These are phyloP conservation scores for Dascyllus trimaculatus DNA, from an alignment of 2,113 vertebrate species.

Conservation along the genomic window DNA sequence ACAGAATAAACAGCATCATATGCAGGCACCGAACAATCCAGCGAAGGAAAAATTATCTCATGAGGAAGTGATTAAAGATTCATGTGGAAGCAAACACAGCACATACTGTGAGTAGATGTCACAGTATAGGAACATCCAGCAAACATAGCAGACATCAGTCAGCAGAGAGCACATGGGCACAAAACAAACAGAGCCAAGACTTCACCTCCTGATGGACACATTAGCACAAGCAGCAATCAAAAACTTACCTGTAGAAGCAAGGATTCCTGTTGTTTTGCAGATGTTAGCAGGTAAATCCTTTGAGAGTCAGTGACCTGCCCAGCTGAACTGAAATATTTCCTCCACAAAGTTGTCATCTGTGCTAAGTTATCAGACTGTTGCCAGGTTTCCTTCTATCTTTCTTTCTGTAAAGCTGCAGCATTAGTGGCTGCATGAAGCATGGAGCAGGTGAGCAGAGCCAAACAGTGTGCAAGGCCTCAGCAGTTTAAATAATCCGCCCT, in stretches of 20 bases:
- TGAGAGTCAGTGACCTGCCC: neutral
- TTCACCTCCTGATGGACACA: neutral
- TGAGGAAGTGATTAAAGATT: neutral
- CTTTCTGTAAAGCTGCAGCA: neutral
- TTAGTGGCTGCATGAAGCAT: no score
- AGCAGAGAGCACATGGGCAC: no score
- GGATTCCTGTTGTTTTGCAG: neutral
- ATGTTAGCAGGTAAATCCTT: neutral
- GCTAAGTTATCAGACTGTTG: neutral
- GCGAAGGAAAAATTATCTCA: neutral
- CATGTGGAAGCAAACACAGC: neutral
- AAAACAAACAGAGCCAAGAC: no score
- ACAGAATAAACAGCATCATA: no score
- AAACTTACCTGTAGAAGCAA: slow-evolving; percentile 12
- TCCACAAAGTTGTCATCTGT: no score
- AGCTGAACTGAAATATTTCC: neutral
- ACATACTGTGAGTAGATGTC: neutral
- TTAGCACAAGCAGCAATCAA: neutral
- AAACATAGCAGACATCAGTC: no score
- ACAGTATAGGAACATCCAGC: no score
- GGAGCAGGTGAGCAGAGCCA: neutral
- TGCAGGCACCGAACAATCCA: neutral
- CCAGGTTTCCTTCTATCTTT: no score
- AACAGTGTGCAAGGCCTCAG: no score
- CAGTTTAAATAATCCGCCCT: neutral